Evolutionary conservation across 2,797 vertebrate genomes (phyloP), one percentile per base, ranked within the genome.

Genomic region (Ibycter americanus): DNA sequence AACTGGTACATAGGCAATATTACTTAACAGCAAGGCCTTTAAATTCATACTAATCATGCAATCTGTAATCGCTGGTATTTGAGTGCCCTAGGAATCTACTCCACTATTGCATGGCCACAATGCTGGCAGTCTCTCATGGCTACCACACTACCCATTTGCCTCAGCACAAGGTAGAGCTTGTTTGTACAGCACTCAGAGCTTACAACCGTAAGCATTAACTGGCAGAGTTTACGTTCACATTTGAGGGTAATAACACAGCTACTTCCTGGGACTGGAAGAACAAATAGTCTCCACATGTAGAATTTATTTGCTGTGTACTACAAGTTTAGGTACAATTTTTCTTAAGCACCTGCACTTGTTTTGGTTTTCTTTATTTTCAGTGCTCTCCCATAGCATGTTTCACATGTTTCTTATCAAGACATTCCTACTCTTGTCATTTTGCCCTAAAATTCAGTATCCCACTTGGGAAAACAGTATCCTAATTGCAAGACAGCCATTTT

Each of bases 1-100:
- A 82, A 11, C 19, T 67, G 44, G 20, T 49, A 72, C 0, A 0
- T 1, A 76, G 19, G 44, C 51, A 70, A 13, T 16, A 65, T 27
- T 49, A 66, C 15, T 65, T 2, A 0, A 47, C 27, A 42, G 34
- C 29, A 59, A 95, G 54, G 36, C 42, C 54, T 92, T 93, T 42
- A 38, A 66, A 49, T 51, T 70, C 19, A 49, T 12, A 31, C 19
- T 32, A 42, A 58, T 14, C 17, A 38, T 8, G 23, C 18, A 31
- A 52, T 40, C 65, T 89, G 38, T 58, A 52, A 66, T 49, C 40
- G 59, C 32, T 15, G 22, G 18, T 36, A 46, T 56, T 46, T 14
- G 6, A 62, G 54, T 10, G 16, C 46, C 46, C 46, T 68, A 18
- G 77, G 26, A 79, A 44, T 17, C 49, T 78, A 9, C 22, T 47